Conservation (phyloP, 2,888 invertebrate species). For the Lasioglossum calceatum region DNA sequence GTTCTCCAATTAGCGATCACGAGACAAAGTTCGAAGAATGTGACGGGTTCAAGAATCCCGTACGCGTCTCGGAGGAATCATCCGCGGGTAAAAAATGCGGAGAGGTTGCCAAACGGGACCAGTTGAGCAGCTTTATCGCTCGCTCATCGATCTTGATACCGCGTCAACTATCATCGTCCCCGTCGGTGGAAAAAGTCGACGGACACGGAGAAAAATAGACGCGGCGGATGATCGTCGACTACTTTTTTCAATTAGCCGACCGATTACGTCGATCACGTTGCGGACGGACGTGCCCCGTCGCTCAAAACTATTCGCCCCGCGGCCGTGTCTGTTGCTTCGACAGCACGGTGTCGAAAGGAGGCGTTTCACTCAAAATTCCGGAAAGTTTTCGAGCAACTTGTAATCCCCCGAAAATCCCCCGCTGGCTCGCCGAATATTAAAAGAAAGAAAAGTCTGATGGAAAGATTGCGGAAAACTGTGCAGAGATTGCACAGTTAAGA, state of each 20-base stretch:
- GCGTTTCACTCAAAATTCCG: background rate
- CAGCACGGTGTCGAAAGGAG: background rate
- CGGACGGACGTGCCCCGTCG: background rate
- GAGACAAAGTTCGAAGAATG: background rate
- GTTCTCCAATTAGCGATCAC: background rate
- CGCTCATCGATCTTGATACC: slow-evolving; percentile 62
- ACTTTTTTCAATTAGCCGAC: slow-evolving; percentile 40
- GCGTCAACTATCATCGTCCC: slow-evolving; percentile 51
- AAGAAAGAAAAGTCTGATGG: no score
- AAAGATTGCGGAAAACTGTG: no score
- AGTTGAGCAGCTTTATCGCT: slow-evolving; percentile 64
- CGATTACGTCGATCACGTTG: slow-evolving; percentile 32
- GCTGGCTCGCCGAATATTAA: background rate
- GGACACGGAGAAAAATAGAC: slow-evolving; percentile 33
- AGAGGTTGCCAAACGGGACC: slow-evolving; percentile 63
- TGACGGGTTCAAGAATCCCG: slow-evolving; percentile 32
- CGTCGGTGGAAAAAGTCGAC: slow-evolving; percentile 23
- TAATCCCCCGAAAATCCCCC: background rate
- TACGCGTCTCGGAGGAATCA: slow-evolving; percentile 20
- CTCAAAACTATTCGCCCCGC: slow-evolving; percentile 12
- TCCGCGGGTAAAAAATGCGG: slow-evolving; percentile 19
- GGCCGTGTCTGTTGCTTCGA: slow-evolving; percentile 4
- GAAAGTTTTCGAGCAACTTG: background rate
- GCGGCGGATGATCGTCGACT: slow-evolving; percentile 10
- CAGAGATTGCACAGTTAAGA: no score